Evolutionary conservation across 1,140 invertebrate species (phyloP).

Genomic region (Berghia stephanieae): DNA sequence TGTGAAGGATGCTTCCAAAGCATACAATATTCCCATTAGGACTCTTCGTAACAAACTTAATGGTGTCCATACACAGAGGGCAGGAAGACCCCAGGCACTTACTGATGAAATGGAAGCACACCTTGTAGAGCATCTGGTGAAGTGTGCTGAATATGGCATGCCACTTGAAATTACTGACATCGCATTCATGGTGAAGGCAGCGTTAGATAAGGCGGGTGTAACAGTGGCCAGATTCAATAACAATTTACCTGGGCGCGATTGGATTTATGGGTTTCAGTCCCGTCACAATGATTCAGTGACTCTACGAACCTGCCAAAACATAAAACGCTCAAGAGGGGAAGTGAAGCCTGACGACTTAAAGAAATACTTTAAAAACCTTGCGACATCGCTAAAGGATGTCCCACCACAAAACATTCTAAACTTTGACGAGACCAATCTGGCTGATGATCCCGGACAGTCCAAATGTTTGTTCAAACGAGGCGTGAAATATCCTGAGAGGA

Average conservation of each 20-base stretch:
- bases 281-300: neutral
- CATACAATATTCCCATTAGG: too few species aligned
- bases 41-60: too few species aligned
- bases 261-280: neutral
- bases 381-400: neutral
- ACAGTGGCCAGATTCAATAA: neutral
- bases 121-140: neutral
- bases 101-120: slow-evolving; percentile 47
- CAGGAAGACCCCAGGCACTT: neutral
- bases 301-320: slow-evolving; percentile 13
- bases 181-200: neutral
- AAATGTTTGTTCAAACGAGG: slow-evolving; percentile 58
- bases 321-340: slow-evolving; percentile 9
- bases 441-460: slow-evolving; percentile 62
- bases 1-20: too few species aligned
- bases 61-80: too few species aligned
- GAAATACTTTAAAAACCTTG: slow-evolving; percentile 1
- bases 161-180: slow-evolving; percentile 3
- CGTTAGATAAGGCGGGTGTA: neutral
- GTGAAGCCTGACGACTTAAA: neutral
- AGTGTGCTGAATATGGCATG: slow-evolving; percentile 5
- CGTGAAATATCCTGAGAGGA: slow-evolving; percentile 60
- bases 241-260: slow-evolving; percentile 1
- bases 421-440: slow-evolving; percentile 66
- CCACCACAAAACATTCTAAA: slow-evolving; percentile 20